Conservation (phyloP, 1,140 invertebrate genomes). For the Neuroterus valhalla region DNA sequence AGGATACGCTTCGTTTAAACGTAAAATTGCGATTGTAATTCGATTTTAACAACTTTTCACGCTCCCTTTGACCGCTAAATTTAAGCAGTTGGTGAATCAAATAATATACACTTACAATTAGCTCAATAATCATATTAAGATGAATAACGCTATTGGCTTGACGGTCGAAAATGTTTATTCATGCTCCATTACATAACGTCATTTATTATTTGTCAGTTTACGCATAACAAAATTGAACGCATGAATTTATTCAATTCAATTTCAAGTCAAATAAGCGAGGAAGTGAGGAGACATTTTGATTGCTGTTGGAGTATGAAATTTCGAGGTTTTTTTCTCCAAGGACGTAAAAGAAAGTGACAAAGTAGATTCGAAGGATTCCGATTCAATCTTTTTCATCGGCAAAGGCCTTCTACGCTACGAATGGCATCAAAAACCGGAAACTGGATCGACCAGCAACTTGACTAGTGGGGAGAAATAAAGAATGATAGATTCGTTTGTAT, state of each 20-base stretch:
- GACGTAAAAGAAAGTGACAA: conserved; percentile 8
- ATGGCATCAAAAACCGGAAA: background rate
- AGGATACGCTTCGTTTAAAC: conserved; percentile 11
- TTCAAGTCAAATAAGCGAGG: background rate
- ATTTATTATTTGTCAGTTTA: background rate
- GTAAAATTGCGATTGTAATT: conserved; percentile 7
- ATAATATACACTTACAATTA: too few species aligned
- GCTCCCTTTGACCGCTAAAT: background rate
- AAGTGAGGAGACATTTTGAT: background rate
- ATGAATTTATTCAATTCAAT: background rate
- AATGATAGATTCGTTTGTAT: background rate
- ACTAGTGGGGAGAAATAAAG: background rate
- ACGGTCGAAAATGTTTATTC: background rate
- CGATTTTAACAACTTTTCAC: conserved; percentile 2
- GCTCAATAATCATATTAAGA: too few species aligned
- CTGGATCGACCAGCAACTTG: background rate
- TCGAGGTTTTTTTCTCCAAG: background rate
- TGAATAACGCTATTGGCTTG: too few species aligned
- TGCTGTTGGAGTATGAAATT: background rate
- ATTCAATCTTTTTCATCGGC: background rate
- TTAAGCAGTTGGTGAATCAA: too few species aligned
- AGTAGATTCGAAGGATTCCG: background rate
- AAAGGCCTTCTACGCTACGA: background rate
- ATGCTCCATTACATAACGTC: background rate
- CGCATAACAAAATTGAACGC: background rate